Evolutionary conservation across 2,888 invertebrate species (phyloP), one percentile per base, ranked within the genome.

Genomic region (Orthosia cruda): DNA sequence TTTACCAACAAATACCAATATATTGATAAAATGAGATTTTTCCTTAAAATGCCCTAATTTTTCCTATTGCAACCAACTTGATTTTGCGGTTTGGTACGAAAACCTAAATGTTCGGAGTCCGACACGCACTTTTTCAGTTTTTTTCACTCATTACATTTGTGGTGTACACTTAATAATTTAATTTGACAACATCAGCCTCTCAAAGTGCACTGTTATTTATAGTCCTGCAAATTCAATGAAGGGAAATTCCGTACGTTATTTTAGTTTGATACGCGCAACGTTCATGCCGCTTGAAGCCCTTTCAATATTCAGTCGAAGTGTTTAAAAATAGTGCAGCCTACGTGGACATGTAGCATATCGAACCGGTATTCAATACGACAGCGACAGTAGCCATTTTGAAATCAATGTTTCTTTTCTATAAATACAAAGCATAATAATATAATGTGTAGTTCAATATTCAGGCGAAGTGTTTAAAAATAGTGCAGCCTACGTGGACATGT

Each of bases 401-500:
- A 77, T 67, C 20, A 32, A 80, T 71, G 15, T 32, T 32, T 45
- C 20, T 54, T 32, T 32, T 40, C 40, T 11, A 13, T 20, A 58
- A 54, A 70, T 74, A 20, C 7, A 40, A 40, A 40, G 7, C 40
- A 40, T 40, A 1, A 40, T 40, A 1, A 40, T 40, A 9, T 40
- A 40, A 9, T 40, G 32, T 32, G 32, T 32, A 7, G 32, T 40
- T 7, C 57, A 86, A 72, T 76, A 74, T 83, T 62, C 54, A 83
- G 75, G 79, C 40, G 16, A 58, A 20, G 18, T 63, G 68, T 68
- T 72, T 84, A 71, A 79, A 86, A 83, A 83, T 84, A 83, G 65
- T n/a, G n/a, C 20, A 13, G 63, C 23, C 45, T 63, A 49, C 26
- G 5, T 45, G 32, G 40, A 50, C 26, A 13, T 32, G 3, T 13